Conservation (phyloP, 2,113 vertebrate species). For the Pterocles orientalis region DNA sequence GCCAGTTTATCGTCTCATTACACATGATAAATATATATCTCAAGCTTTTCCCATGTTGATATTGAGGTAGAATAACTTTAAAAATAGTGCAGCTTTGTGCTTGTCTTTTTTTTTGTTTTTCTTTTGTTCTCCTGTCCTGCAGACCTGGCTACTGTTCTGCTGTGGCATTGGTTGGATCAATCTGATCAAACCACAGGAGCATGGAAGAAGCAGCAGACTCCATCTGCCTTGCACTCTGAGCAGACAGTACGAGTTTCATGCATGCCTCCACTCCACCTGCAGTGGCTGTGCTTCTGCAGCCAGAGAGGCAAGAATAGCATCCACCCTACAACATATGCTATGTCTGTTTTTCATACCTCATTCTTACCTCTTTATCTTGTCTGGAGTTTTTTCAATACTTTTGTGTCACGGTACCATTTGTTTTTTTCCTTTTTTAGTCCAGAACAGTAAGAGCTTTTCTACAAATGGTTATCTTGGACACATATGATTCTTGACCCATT, state of each 20-base stretch:
- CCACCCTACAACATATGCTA: neutral
- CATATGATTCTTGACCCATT: neutral
- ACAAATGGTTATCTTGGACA: neutral
- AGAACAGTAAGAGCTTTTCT: neutral
- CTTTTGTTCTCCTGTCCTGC: neutral
- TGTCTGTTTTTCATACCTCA: neutral
- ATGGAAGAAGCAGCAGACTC: neutral
- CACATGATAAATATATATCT: neutral
- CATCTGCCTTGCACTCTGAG: neutral
- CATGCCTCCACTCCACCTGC: neutral
- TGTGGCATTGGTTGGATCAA: neutral
- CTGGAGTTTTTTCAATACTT: neutral
- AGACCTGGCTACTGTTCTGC: neutral
- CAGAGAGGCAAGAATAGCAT: neutral
- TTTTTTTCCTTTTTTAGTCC: neutral
- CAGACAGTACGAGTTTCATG: fast-evolving
- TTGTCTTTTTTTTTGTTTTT: too few species aligned
- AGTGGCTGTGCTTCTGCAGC: neutral
- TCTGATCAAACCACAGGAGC: neutral
- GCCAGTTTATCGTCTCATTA: neutral
- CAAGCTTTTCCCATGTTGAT: neutral
- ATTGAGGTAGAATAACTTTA: neutral
- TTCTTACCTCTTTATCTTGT: neutral
- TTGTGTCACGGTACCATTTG: neutral
- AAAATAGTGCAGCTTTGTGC: neutral